These are phyloP conservation scores for Erannis defoliaria DNA, from an alignment of 2,888 invertebrate species.

Conservation along the genomic window DNA sequence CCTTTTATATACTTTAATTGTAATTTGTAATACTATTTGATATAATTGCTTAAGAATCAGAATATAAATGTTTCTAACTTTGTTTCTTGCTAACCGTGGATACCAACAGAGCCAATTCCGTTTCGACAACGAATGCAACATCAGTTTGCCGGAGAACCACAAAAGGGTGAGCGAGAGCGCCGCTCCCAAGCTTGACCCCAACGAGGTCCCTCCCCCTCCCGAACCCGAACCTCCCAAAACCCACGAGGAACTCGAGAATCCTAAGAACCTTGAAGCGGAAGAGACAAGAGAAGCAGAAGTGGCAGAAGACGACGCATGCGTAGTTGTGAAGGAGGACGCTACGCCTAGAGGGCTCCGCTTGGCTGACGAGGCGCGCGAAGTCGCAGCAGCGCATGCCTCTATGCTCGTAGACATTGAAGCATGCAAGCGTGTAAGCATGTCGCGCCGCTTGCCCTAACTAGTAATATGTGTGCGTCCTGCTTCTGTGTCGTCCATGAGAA, in stretches of 20 bases:
- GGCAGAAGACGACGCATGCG: conserved; percentile 69
- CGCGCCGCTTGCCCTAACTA: conserved; percentile 76
- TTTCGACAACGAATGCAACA: conserved; percentile 99
- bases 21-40: background rate
- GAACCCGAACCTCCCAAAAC: conserved; percentile 44
- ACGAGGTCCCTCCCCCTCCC: conserved; percentile 55
- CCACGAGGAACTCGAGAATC: conserved; percentile 36
- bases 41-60: background rate
- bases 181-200: conserved; percentile 78
- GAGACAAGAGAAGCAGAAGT: conserved; percentile 63
- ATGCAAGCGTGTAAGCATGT: conserved; percentile 91
- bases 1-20: background rate
- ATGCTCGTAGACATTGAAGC: conserved; percentile 87
- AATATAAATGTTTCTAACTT: conserved; percentile 46
- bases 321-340: conserved; percentile 80
- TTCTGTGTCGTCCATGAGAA: conserved; percentile 55
- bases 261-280: conserved; percentile 50
- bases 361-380: conserved; percentile 83
- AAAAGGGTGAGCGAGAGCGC: conserved; percentile 95
- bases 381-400: conserved; percentile 83
- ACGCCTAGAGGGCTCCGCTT: conserved; percentile 77
- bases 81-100: conserved; percentile 76
- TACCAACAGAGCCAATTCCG: conserved; percentile 97
- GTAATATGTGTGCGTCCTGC: conserved; percentile 58
- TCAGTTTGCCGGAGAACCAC: conserved; percentile 98